Percentiles rank a stretch among this genome's conserved stretches.
These are phyloP conservation scores for Perca schrenkii DNA, from an alignment of 2,113 vertebrate genomes.

Conservation along the genomic window DNA sequence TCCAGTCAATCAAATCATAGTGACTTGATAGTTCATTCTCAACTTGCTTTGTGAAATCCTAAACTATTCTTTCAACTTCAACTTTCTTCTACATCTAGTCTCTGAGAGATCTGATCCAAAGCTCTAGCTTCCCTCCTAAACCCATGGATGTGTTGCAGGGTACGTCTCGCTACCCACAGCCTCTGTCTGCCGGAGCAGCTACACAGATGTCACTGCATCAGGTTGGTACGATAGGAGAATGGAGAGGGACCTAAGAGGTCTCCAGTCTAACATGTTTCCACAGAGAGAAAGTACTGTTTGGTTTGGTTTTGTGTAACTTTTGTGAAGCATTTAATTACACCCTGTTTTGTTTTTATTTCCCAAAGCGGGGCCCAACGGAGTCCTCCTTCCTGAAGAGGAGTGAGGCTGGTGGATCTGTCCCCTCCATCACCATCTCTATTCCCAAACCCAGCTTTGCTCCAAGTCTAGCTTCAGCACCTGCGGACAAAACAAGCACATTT, in stretches of 20 bases:
- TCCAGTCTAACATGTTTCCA: not conserved
- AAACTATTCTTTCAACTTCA: constrained; percentile 17
- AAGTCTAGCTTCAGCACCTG: constrained; percentile 39
- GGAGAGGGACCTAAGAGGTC: not conserved
- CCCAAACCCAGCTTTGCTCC: constrained; percentile 72
- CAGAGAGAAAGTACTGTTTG: not conserved
- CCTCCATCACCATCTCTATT: constrained; percentile 74
- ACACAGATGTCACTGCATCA: constrained; percentile 77
- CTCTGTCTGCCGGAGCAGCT: constrained; percentile 52
- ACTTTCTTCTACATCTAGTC: constrained; percentile 56
- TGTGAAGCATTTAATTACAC: not conserved
- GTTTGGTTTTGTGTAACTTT: not conserved
- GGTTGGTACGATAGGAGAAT: constrained; percentile 56
- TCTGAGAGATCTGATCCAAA: constrained; percentile 79
- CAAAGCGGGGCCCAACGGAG: constrained; percentile 76
- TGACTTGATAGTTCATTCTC: not conserved
- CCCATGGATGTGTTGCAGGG: constrained; percentile 77
- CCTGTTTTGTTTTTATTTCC: not conserved
- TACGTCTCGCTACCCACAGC: constrained; percentile 74
- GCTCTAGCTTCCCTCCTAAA: constrained; percentile 75
- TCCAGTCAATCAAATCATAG: not conserved
- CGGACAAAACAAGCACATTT: constrained; percentile 67
- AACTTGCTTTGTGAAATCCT: not conserved
- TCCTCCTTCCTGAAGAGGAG: constrained; percentile 76
- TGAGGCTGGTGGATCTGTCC: constrained; percentile 59